Conservation (phyloP, 1,140 invertebrate species). For the Drosophila saltans region DNA sequence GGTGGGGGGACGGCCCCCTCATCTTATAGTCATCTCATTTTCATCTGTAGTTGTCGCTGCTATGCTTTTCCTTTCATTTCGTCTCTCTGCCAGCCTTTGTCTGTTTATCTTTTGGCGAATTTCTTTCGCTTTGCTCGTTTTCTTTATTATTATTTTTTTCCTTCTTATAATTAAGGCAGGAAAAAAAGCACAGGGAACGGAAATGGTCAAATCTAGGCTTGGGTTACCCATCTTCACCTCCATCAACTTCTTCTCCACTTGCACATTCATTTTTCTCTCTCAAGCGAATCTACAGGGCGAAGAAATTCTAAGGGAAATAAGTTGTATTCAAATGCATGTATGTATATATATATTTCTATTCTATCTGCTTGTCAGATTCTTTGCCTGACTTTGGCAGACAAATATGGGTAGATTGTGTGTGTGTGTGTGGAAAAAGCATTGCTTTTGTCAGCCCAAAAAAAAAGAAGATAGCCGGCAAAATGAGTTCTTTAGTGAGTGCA, state of each 20-base stretch:
- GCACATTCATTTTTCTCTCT: constrained; percentile 33
- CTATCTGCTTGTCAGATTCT: constrained; percentile 44
- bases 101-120: constrained; percentile 74
- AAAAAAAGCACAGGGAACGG: not conserved
- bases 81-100: constrained; percentile 54
- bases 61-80: constrained; percentile 3
- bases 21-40: constrained; percentile 48
- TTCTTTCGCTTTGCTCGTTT: constrained; percentile 60
- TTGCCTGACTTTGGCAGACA: constrained; percentile 47
- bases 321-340: constrained; percentile 52
- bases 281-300: constrained; percentile 38
- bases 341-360: constrained; percentile 27
- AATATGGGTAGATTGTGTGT: constrained; percentile 30
- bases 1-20: not conserved
- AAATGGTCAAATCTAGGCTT: constrained; percentile 13
- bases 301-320: constrained; percentile 49
- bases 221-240: constrained; percentile 12
- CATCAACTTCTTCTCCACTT: constrained; percentile 38
- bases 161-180: constrained; percentile 71
- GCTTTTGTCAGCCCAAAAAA: constrained; percentile 1
- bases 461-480: not conserved
- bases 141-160: constrained; percentile 47
- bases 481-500: constrained; percentile 1
- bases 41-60: constrained; percentile 25
- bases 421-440: not conserved